Percentiles rank a stretch among this genome's conserved stretches.
These are phyloP conservation scores for Catagonus wagneri DNA, from an alignment of 2,113 vertebrate genomes.

Conservation along the genomic window DNA sequence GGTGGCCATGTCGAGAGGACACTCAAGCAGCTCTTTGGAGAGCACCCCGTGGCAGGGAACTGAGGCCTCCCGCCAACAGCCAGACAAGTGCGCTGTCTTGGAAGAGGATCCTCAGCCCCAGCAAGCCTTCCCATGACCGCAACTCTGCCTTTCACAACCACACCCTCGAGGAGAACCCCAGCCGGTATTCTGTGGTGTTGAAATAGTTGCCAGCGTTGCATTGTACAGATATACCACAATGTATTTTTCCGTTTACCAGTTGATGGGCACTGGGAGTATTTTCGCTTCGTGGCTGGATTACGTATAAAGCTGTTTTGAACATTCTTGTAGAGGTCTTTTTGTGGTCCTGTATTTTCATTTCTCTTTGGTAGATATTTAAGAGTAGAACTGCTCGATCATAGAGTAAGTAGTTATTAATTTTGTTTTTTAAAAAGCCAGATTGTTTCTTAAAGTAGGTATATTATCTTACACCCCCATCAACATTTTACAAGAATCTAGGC, in stretches of 20 bases:
- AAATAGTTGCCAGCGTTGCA: neutral
- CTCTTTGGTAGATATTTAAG: neutral
- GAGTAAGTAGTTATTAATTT: neutral
- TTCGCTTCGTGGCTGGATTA: neutral
- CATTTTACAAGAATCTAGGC: neutral
- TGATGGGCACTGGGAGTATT: neutral
- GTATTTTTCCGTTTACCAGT: neutral
- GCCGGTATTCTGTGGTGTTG: too few species aligned
- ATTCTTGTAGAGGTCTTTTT: neutral
- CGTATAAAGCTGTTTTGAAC: neutral
- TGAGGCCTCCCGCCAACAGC: neutral
- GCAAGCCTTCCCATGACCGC: neutral
- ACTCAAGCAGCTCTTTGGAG: neutral
- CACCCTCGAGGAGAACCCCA: neutral
- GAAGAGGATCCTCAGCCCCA: neutral
- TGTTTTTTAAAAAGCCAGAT: neutral
- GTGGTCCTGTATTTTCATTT: neutral
- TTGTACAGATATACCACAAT: too few species aligned
- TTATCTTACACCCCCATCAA: neutral
- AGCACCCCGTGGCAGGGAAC: neutral
- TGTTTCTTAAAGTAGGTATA: neutral
- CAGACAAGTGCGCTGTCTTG: neutral
- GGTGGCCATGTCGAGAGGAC: neutral
- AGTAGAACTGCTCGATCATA: neutral
- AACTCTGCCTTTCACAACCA: neutral